A percentile compares a stretch with the other conserved stretches of the same genome.
Evolutionary conservation across 2,113 vertebrate genomes (phyloP).

Genomic region (Dicaeum eximium): DNA sequence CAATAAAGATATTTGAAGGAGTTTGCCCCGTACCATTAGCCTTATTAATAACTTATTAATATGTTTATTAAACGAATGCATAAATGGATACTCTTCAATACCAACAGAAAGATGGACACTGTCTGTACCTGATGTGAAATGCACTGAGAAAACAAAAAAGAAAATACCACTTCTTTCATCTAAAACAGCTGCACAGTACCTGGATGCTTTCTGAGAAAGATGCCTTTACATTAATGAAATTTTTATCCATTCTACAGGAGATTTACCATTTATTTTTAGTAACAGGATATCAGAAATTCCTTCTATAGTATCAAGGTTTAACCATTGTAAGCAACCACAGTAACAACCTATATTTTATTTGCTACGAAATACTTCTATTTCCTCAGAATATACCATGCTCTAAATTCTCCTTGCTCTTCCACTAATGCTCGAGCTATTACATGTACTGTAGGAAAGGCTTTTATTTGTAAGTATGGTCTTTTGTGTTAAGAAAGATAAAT

Average conservation of each 20-base stretch:
- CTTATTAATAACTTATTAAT: neutral
- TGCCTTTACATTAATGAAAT: neutral
- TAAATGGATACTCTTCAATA: neutral
- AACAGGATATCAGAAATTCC: neutral
- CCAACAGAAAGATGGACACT: neutral
- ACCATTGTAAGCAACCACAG: neutral
- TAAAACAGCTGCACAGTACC: neutral
- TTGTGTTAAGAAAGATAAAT: conserved; percentile 64
- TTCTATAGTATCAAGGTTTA: neutral
- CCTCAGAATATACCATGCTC: neutral
- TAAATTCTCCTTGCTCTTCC: neutral
- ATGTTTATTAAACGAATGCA: neutral
- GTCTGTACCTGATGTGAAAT: neutral
- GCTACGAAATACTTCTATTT: neutral
- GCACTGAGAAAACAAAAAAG: neutral
- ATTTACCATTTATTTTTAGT: neutral
- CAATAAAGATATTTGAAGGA: neutral
- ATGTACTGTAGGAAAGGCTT: neutral
- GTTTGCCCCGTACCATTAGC: neutral
- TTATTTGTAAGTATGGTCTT: conserved; percentile 35
- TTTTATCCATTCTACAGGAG: neutral
- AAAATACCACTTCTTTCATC: neutral
- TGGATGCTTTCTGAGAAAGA: neutral
- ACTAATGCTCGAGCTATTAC: neutral
- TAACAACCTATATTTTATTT: neutral